Conservation (phyloP, 1,140 invertebrate species). For the Drepana arcuata region DNA sequence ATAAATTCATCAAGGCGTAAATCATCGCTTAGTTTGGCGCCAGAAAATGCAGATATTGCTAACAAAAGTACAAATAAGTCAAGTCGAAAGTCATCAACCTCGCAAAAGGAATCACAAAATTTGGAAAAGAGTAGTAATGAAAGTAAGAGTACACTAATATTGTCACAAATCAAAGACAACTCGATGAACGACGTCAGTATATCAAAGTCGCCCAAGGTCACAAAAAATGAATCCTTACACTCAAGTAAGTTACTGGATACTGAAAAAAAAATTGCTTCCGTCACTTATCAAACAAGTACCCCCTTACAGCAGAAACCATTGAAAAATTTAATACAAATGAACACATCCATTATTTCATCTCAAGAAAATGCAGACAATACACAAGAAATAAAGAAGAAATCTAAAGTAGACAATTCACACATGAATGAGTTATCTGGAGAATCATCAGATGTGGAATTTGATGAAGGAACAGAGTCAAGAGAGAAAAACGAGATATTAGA, state of each 20-base stretch:
- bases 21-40: slow-evolving; percentile 4
- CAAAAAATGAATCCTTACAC: slow-evolving; percentile 24
- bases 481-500: slow-evolving; percentile 32
- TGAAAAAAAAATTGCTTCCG: slow-evolving; percentile 35
- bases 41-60: neutral
- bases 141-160: slow-evolving; percentile 48
- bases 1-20: slow-evolving; percentile 5
- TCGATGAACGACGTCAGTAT: slow-evolving; percentile 25
- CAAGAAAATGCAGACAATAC: slow-evolving; percentile 9
- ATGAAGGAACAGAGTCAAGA: slow-evolving; percentile 9
- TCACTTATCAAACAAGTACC: slow-evolving; percentile 47
- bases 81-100: slow-evolving; percentile 2
- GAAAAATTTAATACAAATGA: slow-evolving; percentile 34
- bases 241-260: slow-evolving; percentile 11
- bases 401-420: slow-evolving; percentile 4
- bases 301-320: slow-evolving; percentile 45
- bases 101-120: slow-evolving; percentile 14
- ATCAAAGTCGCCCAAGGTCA: slow-evolving; percentile 23
- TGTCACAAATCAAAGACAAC: slow-evolving; percentile 45
- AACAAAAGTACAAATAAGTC: slow-evolving; percentile 1
- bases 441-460: slow-evolving; percentile 23
- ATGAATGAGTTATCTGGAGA: slow-evolving; percentile 6
- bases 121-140: slow-evolving; percentile 31
- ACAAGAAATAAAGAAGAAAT: slow-evolving; percentile 2
- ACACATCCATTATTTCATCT: slow-evolving; percentile 29